Evolutionary conservation across 2,113 vertebrate genomes (phyloP).

Genomic region (Trinectes maculatus): DNA sequence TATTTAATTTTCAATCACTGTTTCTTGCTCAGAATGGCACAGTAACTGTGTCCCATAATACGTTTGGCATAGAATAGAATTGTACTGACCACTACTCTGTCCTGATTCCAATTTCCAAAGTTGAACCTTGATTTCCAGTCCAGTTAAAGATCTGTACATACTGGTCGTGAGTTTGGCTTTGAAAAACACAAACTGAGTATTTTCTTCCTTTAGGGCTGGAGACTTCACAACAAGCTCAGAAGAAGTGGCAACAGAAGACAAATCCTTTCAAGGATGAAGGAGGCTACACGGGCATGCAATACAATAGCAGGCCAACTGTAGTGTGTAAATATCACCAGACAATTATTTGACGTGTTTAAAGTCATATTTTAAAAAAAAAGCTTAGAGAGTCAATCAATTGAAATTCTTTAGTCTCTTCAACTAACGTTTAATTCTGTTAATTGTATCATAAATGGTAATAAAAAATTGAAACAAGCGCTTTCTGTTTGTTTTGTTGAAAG

Average conservation of each 20-base stretch:
- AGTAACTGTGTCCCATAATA: background rate
- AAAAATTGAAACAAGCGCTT: constrained; percentile 18
- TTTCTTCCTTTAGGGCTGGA: constrained; percentile 59
- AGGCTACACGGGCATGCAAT: background rate
- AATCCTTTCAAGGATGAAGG: constrained; percentile 36
- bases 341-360: constrained; percentile 10
- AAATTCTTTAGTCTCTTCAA: background rate
- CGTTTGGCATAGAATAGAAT: background rate
- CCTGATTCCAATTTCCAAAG: background rate
- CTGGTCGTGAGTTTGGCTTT: background rate
- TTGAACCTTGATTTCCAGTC: background rate
- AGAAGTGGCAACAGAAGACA: constrained; percentile 37
- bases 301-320: background rate
- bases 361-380: background rate
- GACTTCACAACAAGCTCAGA: constrained; percentile 50
- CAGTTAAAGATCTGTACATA: background rate
- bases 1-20: background rate
- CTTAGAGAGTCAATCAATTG: background rate
- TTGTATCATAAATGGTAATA: background rate
- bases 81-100: background rate
- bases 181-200: background rate
- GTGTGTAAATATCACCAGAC: constrained; percentile 15
- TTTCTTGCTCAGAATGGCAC: background rate
- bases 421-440: background rate
- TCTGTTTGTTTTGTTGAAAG: background rate